Conservation (phyloP, 2,113 vertebrate species). For the Eubucco bourcierii region DNA sequence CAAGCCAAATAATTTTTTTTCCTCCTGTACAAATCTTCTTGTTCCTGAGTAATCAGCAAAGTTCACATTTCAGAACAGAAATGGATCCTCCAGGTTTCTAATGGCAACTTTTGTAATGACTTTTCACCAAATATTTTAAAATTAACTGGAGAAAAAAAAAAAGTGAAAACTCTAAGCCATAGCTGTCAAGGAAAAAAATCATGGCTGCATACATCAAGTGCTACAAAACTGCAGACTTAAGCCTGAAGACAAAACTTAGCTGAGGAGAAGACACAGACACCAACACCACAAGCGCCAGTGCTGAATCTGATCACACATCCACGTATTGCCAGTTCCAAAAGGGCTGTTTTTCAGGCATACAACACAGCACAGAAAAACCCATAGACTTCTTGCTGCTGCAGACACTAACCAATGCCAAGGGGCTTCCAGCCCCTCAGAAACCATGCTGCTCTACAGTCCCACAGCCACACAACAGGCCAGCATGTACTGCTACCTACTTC, state of each 20-base stretch:
- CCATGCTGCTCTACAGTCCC: accelerated
- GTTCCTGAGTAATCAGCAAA: neutral
- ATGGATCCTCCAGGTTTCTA: neutral
- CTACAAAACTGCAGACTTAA: neutral
- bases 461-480: neutral
- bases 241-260: neutral
- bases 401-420: neutral
- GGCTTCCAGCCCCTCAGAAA: neutral
- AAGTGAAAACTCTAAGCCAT: neutral
- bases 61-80: conserved; percentile 11
- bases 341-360: neutral
- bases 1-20: neutral
- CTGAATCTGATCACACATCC: neutral
- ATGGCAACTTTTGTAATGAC: neutral
- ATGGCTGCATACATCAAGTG: neutral
- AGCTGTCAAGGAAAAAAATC: neutral
- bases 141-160: too few relatives aligned
- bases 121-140: too few relatives aligned
- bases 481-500: neutral
- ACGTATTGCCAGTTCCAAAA: neutral
- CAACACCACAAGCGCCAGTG: neutral
- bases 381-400: neutral
- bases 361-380: neutral
- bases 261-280: neutral
- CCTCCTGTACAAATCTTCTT: neutral